Percentiles rank a stretch among this genome's conserved stretches.
Evolutionary conservation across 2,113 vertebrate species (phyloP).

Genomic region (Zosterops lateralis): DNA sequence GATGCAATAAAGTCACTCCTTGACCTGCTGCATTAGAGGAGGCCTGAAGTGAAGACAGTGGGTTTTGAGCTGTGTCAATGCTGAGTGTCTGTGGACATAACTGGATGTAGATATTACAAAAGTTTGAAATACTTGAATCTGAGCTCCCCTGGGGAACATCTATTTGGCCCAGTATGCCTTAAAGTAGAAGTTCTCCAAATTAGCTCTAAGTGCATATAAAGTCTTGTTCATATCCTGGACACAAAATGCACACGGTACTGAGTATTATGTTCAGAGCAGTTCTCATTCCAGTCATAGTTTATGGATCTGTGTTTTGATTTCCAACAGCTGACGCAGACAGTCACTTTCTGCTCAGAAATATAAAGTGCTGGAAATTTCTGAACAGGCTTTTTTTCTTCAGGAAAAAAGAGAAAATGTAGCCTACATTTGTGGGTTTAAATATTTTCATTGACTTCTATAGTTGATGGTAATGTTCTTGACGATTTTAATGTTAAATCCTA

Average conservation of each 20-base stretch:
- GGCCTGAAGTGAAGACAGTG: background rate
- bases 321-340: background rate
- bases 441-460: background rate
- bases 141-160: background rate
- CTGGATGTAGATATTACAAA: background rate
- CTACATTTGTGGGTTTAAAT: background rate
- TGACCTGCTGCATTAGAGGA: background rate
- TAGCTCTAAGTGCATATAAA: background rate
- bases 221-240: background rate
- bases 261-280: background rate
- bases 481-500: background rate
- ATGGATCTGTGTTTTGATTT: background rate
- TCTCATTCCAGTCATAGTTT: background rate
- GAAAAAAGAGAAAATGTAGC: background rate
- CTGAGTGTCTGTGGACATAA: fast-evolving
- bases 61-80: background rate
- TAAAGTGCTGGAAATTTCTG: background rate
- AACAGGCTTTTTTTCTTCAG: background rate
- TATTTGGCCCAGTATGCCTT: background rate
- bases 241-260: background rate
- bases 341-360: background rate
- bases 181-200: background rate
- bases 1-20: background rate
- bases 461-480: background rate
- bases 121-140: background rate